These are phyloP conservation scores for Propithecus perrieri DNA, from an alignment of 2,797 vertebrate genomes.

Conservation along the genomic window DNA sequence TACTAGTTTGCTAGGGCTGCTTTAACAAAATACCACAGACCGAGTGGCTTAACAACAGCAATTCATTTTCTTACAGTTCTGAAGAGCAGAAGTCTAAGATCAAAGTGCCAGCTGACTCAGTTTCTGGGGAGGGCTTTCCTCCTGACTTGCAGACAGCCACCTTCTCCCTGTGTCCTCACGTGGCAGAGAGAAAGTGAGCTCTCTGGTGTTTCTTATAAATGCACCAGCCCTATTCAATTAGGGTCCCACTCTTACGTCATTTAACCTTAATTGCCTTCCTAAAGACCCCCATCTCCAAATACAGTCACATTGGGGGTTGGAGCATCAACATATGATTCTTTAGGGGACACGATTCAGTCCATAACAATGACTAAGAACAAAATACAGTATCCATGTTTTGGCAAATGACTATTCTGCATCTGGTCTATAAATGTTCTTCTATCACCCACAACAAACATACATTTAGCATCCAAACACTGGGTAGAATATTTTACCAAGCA, in stretches of 20 bases:
- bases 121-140: background rate
- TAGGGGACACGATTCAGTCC: background rate
- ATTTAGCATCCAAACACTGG: conserved; percentile 9
- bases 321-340: background rate
- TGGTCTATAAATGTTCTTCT: background rate
- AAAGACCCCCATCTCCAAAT: background rate
- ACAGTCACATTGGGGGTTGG: background rate
- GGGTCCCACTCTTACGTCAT: background rate
- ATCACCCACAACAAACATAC: background rate
- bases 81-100: background rate
- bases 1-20: background rate
- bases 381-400: background rate
- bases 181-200: background rate
- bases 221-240: background rate
- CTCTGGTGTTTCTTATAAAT: background rate
- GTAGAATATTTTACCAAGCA: conserved; percentile 44
- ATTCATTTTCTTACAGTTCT: background rate
- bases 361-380: background rate
- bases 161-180: background rate
- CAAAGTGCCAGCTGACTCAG: background rate
- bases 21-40: background rate
- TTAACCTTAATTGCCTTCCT: background rate
- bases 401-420: background rate
- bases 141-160: no score
- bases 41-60: background rate